Percentiles rank a stretch among this genome's conserved stretches.
phyloP scores from a whole-genome alignment of 2,113 vertebrate species.

The Otolemur garnettii region DNA sequence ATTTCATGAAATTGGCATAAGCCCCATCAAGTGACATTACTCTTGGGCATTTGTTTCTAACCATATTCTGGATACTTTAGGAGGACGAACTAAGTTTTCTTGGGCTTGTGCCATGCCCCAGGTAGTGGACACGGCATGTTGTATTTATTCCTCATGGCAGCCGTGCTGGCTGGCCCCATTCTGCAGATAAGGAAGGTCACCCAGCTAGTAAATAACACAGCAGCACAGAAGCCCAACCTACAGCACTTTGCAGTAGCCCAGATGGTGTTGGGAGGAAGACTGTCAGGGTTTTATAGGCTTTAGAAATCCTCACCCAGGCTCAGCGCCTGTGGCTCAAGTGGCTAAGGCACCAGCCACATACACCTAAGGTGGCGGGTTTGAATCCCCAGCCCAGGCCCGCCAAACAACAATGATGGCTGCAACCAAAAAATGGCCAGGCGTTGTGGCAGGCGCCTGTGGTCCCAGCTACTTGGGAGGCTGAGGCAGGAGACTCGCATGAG shows the following conservation, averaged over 20 bases:
- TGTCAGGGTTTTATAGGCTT: neutral
- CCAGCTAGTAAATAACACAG: neutral
- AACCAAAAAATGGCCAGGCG: too few relatives aligned
- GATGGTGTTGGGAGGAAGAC: neutral
- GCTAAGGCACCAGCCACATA: too few relatives aligned
- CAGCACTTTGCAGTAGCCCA: neutral
- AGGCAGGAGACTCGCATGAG: too few relatives aligned
- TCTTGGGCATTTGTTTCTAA: neutral
- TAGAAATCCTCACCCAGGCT: too few relatives aligned
- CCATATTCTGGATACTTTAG: neutral
- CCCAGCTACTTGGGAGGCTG: too few relatives aligned
- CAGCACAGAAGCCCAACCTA: neutral
- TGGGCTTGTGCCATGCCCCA: neutral
- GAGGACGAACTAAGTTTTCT: neutral
- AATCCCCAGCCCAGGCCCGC: too few relatives aligned
- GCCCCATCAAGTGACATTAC: neutral
- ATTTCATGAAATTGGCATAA: too few relatives aligned
- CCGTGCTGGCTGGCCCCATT: neutral
- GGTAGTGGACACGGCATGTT: neutral
- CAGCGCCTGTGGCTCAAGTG: too few relatives aligned
- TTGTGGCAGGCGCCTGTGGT: too few relatives aligned
- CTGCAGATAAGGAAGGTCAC: neutral
- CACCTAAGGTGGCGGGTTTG: too few relatives aligned
- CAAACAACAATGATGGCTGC: too few relatives aligned
- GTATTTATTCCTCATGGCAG: neutral